Conservation (phyloP, 2,797 vertebrate genomes). For the Sebastiscus tertius region DNA sequence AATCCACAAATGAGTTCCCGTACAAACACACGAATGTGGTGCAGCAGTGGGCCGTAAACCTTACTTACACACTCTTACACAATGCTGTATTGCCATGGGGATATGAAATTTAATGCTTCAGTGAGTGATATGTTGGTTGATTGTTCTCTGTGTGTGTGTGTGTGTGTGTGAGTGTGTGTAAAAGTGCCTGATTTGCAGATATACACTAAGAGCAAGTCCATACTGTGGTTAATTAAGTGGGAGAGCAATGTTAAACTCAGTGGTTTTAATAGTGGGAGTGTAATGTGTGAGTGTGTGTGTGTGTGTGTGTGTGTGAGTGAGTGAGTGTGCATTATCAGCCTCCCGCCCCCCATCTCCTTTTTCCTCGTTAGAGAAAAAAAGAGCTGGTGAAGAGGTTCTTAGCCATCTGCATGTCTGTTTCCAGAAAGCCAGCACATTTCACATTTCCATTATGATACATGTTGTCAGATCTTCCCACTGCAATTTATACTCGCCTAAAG, state of each 20-base stretch:
- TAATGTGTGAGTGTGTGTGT: slow-evolving; percentile 23
- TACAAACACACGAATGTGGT: slow-evolving; percentile 55
- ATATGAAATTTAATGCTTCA: slow-evolving; percentile 78
- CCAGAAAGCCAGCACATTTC: slow-evolving; percentile 72
- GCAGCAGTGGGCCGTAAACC: slow-evolving; percentile 59
- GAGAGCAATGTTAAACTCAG: slow-evolving; percentile 77
- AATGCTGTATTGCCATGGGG: slow-evolving; percentile 71
- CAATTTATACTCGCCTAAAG: slow-evolving; percentile 77
- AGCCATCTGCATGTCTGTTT: slow-evolving; percentile 74
- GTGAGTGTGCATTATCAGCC: slow-evolving; percentile 57
- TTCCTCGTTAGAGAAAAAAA: slow-evolving; percentile 68
- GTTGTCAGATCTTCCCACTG: slow-evolving; percentile 77
- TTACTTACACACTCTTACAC: slow-evolving; percentile 64
- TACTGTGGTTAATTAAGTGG: slow-evolving; percentile 82
- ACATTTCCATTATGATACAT: slow-evolving; percentile 78
- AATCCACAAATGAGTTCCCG: slow-evolving; percentile 29
- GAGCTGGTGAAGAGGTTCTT: slow-evolving; percentile 68
- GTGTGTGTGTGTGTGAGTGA: slow-evolving; percentile 1
- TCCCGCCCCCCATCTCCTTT: slow-evolving; percentile 41
- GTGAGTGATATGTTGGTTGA: slow-evolving; percentile 76
- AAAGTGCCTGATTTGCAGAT: slow-evolving; percentile 81
- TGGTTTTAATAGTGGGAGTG: slow-evolving; percentile 77
- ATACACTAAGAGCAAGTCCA: slow-evolving; percentile 73
- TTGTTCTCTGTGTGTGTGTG: slow-evolving; percentile 44
- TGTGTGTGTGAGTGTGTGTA: slow-evolving; percentile 40